Evolutionary conservation across 2,888 invertebrate species (phyloP).

Genomic region (Coelinius sp.): DNA sequence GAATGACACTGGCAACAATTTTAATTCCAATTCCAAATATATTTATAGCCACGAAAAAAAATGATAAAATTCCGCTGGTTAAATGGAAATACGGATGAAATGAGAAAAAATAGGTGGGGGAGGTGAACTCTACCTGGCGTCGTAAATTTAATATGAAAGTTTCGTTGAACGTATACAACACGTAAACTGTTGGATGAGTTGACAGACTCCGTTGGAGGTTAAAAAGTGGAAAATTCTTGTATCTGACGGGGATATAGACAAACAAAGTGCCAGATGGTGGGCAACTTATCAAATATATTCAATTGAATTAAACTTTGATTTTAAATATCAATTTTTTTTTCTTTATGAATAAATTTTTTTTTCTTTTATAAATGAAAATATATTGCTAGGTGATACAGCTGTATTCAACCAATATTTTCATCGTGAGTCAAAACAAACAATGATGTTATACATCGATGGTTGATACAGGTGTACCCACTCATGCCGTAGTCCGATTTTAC

Average conservation of each 20-base stretch:
- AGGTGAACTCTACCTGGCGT: constrained; percentile 32
- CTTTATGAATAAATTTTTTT: no score
- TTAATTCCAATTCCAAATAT: constrained; percentile 60
- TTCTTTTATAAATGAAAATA: background rate
- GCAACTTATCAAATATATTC: no score
- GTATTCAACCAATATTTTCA: background rate
- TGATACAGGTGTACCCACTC: constrained; percentile 9
- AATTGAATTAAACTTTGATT: no score
- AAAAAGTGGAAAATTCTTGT: constrained; percentile 21
- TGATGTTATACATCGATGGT: constrained; percentile 9
- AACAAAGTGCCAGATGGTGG: background rate
- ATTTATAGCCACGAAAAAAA: constrained; percentile 58
- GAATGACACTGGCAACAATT: constrained; percentile 46
- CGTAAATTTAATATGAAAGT: constrained; percentile 67
- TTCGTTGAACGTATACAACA: constrained; percentile 54
- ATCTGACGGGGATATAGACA: background rate
- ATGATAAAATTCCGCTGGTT: constrained; percentile 57
- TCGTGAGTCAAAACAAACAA: background rate
- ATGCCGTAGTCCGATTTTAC: background rate
- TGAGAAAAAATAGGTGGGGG: constrained; percentile 33
- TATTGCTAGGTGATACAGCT: background rate
- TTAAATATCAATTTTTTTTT: background rate
- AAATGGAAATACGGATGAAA: constrained; percentile 21
- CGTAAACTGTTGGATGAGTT: constrained; percentile 30
- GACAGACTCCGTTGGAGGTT: constrained; percentile 45